Base-by-base conservation (phyloP, 2,797 vertebrate species). In the Tiaroga cobitis region DNA sequence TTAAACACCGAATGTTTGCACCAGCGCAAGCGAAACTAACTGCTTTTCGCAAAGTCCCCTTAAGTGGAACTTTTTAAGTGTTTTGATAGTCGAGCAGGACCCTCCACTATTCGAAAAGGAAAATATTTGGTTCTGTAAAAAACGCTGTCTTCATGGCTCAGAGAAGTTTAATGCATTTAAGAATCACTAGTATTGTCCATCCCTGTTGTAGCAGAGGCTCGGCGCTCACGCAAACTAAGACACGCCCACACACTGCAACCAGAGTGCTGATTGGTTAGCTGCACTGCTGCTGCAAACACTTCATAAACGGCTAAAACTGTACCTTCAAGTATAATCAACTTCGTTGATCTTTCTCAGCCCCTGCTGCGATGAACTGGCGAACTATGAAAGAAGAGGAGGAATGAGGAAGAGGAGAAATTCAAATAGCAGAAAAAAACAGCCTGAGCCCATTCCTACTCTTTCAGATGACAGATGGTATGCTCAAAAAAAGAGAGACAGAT, bases 231-330 rank as follows among this genome's bases (percentile, higher is more conserved):
- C 29, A 18, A 65, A 46, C 16, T 21, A 39, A 24, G 41, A 77
- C 32, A 56, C 46, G 5, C 29, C 56, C 77, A 72, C 73, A 46
- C 3, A 83, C 78, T 84, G 76, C 76, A 90, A 86, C 80, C 8
- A 65, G 56, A 83, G 67, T 74, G 70, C 65, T 67, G 70, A 83
- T 32, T 43, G 85, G 76, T 78, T 74, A 9, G 16, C 26, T 72
- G 82, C 67, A 21, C 88, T 68, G 91, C 89, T 89, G 80, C 89
- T 81, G 83, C 79, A 83, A 88, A 82, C 80, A 69, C 75, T 73
- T 56, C 34, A 59, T 15, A 2, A 34, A 46, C 8, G 39, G 63
- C 65, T 77, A 13, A 46, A 41, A n/a, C 37, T 59, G 59, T 34
- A 56, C 68, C 56, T 68, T 65, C 26, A 70, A 68, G 32, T 54